A percentile compares a stretch with the other conserved stretches of the same genome.
phyloP scores from a whole-genome alignment of 2,113 vertebrate species.

The Tupaia chinensis region DNA sequence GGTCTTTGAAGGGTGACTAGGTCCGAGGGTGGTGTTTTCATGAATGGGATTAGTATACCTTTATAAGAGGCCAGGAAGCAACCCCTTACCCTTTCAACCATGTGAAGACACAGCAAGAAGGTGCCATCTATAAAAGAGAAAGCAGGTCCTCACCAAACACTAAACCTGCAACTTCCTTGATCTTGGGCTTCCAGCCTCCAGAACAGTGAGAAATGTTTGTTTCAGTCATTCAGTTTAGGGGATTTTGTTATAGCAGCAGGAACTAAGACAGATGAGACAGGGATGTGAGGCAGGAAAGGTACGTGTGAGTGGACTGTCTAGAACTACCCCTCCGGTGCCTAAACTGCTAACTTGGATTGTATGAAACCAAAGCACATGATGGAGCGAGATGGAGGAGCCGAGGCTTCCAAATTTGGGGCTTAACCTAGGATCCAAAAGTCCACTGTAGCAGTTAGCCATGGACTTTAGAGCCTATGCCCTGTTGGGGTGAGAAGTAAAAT shows the following conservation, averaged over 20 bases:
- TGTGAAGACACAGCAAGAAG: background rate
- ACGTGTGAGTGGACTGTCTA: background rate
- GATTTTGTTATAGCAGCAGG: background rate
- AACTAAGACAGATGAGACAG: background rate
- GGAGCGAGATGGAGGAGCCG: accelerated
- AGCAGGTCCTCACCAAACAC: background rate
- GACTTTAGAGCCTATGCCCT: background rate
- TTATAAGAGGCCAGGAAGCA: too few relatives aligned
- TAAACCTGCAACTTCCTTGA: accelerated
- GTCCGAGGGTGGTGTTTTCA: too few relatives aligned
- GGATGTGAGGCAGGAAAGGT: background rate
- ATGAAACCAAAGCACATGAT: background rate
- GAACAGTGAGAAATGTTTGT: background rate
- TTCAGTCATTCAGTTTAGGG: background rate
- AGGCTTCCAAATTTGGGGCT: background rate
- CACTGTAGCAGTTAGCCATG: background rate
- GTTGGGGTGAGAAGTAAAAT: background rate
- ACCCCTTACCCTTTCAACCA: too few relatives aligned
- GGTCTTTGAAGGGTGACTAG: too few relatives aligned
- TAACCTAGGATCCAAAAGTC: background rate
- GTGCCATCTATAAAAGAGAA: background rate
- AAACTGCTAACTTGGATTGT: background rate
- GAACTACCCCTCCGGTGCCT: background rate
- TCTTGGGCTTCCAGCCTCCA: too few relatives aligned
- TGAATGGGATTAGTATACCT: accelerated